phyloP scores from a whole-genome alignment of 2,888 invertebrate genomes.

The Panzeria rudis region DNA sequence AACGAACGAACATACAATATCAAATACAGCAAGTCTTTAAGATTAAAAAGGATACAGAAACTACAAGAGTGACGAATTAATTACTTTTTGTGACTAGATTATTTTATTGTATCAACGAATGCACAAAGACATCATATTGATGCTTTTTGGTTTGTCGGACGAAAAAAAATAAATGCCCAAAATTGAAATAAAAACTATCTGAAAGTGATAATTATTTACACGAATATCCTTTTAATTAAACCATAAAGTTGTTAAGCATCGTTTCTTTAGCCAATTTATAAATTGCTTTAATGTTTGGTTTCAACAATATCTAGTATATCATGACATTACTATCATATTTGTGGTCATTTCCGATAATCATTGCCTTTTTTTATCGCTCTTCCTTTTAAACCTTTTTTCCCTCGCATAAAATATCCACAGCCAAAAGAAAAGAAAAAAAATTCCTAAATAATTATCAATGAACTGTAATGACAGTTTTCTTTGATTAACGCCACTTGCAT shows the following conservation, averaged over 20 bases:
- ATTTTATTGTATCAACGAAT: slow-evolving; percentile 11
- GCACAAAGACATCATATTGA: slow-evolving; percentile 18
- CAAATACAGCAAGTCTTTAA: slow-evolving; percentile 78
- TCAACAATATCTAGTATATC: slow-evolving; percentile 59
- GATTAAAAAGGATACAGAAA: slow-evolving; percentile 74
- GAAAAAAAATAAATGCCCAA: slow-evolving; percentile 4
- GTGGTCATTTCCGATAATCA: slow-evolving; percentile 73
- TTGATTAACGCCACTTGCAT: slow-evolving; percentile 70
- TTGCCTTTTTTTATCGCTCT: slow-evolving; percentile 52
- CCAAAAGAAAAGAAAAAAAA: neutral
- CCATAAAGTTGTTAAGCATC: slow-evolving; percentile 75
- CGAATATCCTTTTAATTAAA: slow-evolving; percentile 82
- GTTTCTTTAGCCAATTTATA: slow-evolving; percentile 32
- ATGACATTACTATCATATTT: slow-evolving; percentile 72
- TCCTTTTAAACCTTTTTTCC: slow-evolving; percentile 37
- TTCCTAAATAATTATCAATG: slow-evolving; percentile 66
- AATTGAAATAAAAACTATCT: slow-evolving; percentile 53
- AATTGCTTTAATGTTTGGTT: slow-evolving; percentile 51
- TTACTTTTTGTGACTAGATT: slow-evolving; percentile 66
- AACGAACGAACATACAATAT: slow-evolving; percentile 33
- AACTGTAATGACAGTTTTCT: slow-evolving; percentile 72
- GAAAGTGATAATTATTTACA: slow-evolving; percentile 75
- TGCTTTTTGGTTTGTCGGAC: slow-evolving; percentile 24
- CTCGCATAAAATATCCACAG: neutral
- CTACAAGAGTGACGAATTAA: slow-evolving; percentile 69